Evolutionary conservation across 2,797 vertebrate species (phyloP), one percentile per base, ranked within the genome.

Genomic region (Mormyrus hasselquistii): DNA sequence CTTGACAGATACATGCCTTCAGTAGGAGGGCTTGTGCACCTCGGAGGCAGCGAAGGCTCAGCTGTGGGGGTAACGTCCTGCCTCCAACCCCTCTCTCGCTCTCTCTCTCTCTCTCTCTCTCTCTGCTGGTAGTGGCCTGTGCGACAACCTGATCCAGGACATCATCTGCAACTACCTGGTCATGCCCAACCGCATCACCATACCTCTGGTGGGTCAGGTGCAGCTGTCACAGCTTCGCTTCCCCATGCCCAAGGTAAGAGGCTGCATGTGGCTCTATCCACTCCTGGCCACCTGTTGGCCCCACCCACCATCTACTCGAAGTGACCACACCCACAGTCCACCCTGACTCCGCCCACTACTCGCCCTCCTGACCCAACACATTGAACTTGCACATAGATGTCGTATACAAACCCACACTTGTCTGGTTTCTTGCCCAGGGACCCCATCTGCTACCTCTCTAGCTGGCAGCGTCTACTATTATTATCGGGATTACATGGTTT

Each of bases 161-260:
- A 97, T 99, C 91, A 99, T 99, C 92, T 97, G 96, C 91, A 97
- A 96, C 94, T 95, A 95, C 90, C 88, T 99, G 94, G 98, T 99
- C 59, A 96, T 99, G 88, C 98, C 98, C 79, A 99, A 99, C 59
- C 96, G 96, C 89, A 97, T 99, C 93, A 96, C 95, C 53, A 97
- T 99, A 84, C 98, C 98, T 49, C 97, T 99, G 88, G 97, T 98
- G 91, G 97, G 96, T 16, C 96, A 98, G 16, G 91, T 95, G 38
- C 94, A 98, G 49, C 94, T 99, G 57, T 96, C 97, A 57, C 95
- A 95, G 73, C 34, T 99, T 49, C 94, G 98, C 88, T 99, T 99
- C 92, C 98, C 98, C 1, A 92, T 98, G 89, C 98, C 98, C 89
- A 97, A 98, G 96, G 98, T 99, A 93, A 93, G 92, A 0, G 86